Base-by-base conservation (phyloP, 1,140 invertebrate species). In the Platyura marginata region DNA sequence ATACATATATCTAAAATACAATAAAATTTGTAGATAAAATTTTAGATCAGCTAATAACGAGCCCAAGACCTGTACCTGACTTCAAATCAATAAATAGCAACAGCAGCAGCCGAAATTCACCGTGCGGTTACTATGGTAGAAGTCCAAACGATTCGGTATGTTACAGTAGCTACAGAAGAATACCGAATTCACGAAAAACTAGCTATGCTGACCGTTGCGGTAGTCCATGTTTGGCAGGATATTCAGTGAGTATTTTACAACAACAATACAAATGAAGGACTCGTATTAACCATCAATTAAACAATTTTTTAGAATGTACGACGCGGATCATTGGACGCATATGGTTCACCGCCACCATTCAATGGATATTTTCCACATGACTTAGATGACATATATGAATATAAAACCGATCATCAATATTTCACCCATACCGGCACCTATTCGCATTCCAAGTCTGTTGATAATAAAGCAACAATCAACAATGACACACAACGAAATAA, bases 331-430 rank as follows among this genome's bases (percentile, higher is more conserved):
- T n/a, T 55, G 51, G 11, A 46, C 33, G 13, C 11, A 5, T 45
- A 45, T 36, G 39, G 38, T 11, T 40, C 44, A 21, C 44, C 51
- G 8, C 47, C 47, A n/a, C 47, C 47, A n/a, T 47, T 46, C 20
- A 38, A 13, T 19, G 58, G 57, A 3, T 61, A 45, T 34, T 61
- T 61, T 44, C 58, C 59, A 32, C 59, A 61, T 43, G 59, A 61
- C 50, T 50, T 61, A 46, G 59, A 61, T 42, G 58, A 61, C 38
- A 61, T 61, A 16, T 59, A 54, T 39, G 59, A 61, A 43, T 50
- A 45, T 35, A 53, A 58, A 36, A 47, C 33, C 18, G 58, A 61
- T 52, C 57, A 58, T 51, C 59, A 61, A 53, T 61, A 61, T 53
- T 59, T 59, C 20, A 61, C 59, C 6, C 51, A 61, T 43, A 59